phyloP scores from a whole-genome alignment of 2,888 invertebrate species.

The Caenorhabditis sp. region DNA sequence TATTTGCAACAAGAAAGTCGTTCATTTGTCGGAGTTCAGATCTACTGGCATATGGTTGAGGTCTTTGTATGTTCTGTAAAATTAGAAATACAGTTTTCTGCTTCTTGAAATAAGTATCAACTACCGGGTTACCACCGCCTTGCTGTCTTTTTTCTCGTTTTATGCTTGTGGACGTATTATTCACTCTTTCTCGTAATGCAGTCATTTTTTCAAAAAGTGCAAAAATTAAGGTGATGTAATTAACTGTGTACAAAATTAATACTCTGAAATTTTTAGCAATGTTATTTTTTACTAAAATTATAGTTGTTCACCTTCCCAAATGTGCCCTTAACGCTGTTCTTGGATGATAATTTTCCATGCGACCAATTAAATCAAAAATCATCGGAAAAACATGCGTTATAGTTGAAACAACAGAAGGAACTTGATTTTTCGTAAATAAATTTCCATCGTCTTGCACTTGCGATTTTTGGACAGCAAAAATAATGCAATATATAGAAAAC shows the following conservation, averaged over 20 bases:
- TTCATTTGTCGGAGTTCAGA: constrained; percentile 72
- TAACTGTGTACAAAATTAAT: constrained; percentile 94
- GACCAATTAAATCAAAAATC: constrained; percentile 89
- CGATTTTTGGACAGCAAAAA: constrained; percentile 79
- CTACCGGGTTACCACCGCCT: constrained; percentile 71
- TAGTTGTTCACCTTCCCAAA: constrained; percentile 89
- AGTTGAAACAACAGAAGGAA: constrained; percentile 92
- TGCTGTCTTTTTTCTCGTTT: constrained; percentile 63
- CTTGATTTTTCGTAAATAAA: constrained; percentile 81
- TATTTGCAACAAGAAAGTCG: constrained; percentile 66
- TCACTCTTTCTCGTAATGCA: constrained; percentile 58
- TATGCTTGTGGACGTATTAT: constrained; percentile 5
- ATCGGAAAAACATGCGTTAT: constrained; percentile 93
- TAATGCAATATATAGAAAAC: constrained; percentile 81
- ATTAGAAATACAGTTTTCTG: neutral
- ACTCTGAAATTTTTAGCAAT: constrained; percentile 88
- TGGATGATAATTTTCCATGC: constrained; percentile 95
- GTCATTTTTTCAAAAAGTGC: constrained; percentile 93
- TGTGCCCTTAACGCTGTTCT: constrained; percentile 93
- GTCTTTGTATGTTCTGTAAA: constrained; percentile 68
- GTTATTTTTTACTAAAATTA: neutral
- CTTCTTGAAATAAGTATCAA: neutral
- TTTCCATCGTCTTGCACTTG: constrained; percentile 78
- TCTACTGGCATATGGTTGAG: constrained; percentile 71
- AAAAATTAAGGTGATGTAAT: constrained; percentile 93